These are phyloP conservation scores for Drosophila tropicalis DNA, from an alignment of 1,140 invertebrate species.

Conservation along the genomic window DNA sequence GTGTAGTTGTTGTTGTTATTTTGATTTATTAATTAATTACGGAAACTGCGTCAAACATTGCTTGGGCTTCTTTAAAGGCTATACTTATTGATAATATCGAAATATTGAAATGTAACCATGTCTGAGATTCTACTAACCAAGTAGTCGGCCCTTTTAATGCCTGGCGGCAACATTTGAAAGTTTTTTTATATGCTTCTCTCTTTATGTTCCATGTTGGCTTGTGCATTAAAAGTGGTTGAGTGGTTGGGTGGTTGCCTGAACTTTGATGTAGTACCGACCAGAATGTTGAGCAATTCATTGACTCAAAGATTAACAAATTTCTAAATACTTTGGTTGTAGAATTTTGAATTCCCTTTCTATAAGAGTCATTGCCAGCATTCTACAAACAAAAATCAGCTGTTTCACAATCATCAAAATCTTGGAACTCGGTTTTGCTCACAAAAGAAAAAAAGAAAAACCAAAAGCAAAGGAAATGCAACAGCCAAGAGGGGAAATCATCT, in stretches of 20 bases:
- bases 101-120: background rate
- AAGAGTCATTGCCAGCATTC: background rate
- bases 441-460: constrained; percentile 19
- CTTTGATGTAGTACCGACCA: constrained; percentile 61
- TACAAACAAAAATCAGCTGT: constrained; percentile 51
- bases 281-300: constrained; percentile 39
- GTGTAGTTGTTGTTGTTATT: constrained; percentile 41
- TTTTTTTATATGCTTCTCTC: constrained; percentile 18
- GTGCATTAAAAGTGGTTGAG: constrained; percentile 9
- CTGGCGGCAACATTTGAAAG: constrained; percentile 61
- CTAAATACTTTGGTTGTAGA: background rate
- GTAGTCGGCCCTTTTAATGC: constrained; percentile 50
- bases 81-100: constrained; percentile 61
- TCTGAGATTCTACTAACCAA: constrained; percentile 38
- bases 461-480: constrained; percentile 57
- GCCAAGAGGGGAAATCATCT: constrained; percentile 43
- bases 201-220: constrained; percentile 54
- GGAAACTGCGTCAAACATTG: constrained; percentile 70
- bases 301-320: background rate
- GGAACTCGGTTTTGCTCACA: constrained; percentile 39
- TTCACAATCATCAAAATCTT: constrained; percentile 19
- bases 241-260: constrained; percentile 14
- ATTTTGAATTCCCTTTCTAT: background rate
- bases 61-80: constrained; percentile 31
- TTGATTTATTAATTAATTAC: constrained; percentile 82